A percentile compares a stretch with the other conserved stretches of the same genome.
Conservation (phyloP, 2,797 vertebrate species). For the Peromyscus melanophrys region DNA sequence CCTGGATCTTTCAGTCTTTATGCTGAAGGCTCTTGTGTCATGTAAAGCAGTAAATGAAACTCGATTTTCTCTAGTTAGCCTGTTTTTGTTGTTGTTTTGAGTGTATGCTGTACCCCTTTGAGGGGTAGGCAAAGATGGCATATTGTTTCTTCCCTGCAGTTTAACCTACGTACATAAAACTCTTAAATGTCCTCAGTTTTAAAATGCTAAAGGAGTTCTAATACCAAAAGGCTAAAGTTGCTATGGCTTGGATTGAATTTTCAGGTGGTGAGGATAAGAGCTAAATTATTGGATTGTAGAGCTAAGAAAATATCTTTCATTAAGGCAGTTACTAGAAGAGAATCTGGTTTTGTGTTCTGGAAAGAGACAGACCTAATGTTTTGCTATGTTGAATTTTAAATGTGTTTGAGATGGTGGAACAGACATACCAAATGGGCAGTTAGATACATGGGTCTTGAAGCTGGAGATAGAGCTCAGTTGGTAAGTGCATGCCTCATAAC, state of each 20-base stretch:
- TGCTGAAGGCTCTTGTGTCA: not conserved
- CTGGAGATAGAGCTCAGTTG: not conserved
- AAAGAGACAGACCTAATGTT: constrained; percentile 26
- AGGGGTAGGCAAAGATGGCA: not conserved
- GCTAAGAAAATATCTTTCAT: not conserved
- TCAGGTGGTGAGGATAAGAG: not conserved
- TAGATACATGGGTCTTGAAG: not conserved
- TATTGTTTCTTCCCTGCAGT: not conserved
- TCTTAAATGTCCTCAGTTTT: constrained; percentile 11
- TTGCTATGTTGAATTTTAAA: not conserved
- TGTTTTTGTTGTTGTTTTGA: not conserved
- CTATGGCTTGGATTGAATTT: constrained; percentile 55
- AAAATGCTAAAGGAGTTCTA: constrained; percentile 36
- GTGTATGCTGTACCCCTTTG: not conserved
- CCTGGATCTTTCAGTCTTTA: not conserved
- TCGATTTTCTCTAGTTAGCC: not conserved
- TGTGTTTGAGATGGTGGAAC: constrained; percentile 44
- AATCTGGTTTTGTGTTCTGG: not conserved
- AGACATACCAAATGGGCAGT: not conserved
- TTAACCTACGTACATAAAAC: constrained; percentile 44
- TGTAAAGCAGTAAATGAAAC: not conserved
- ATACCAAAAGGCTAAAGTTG: not conserved
- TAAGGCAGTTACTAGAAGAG: not conserved
- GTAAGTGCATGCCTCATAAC: not conserved
- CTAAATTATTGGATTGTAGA: not conserved